Evolutionary conservation across 2,888 invertebrate genomes (phyloP).

Genomic region (Hypercompe scribonia): DNA sequence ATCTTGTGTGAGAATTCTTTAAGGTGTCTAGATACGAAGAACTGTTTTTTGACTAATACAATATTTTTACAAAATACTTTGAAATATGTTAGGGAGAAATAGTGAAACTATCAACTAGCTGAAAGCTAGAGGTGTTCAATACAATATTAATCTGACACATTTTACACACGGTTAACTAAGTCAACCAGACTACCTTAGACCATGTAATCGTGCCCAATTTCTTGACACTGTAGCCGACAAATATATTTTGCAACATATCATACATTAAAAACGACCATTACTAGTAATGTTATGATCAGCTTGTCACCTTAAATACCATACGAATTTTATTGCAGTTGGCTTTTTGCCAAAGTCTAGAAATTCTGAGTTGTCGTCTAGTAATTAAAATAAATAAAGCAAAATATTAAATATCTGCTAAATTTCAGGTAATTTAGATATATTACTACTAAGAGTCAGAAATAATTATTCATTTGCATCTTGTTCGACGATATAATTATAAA

Average conservation of each 20-base stretch:
- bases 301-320: constrained; percentile 17
- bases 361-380: constrained; percentile 12
- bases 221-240: background rate
- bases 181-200: too few relatives aligned
- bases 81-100: background rate
- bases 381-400: constrained; percentile 14
- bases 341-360: constrained; percentile 16
- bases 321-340: constrained; percentile 13
- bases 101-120: background rate
- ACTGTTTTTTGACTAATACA: background rate
- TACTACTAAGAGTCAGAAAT: background rate
- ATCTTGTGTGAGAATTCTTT: constrained; percentile 32
- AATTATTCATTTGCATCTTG: constrained; percentile 5
- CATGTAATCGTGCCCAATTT: too few relatives aligned
- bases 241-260: background rate
- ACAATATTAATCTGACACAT: background rate
- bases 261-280: constrained; percentile 13
- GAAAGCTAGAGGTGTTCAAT: background rate
- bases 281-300: constrained; percentile 15
- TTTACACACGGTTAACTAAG: background rate
- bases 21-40: background rate
- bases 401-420: constrained; percentile 12
- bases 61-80: background rate
- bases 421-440: constrained; percentile 5
- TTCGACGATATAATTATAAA: background rate